phyloP scores from a whole-genome alignment of 2,888 invertebrate species.

The Bruchidius siliquastri region DNA sequence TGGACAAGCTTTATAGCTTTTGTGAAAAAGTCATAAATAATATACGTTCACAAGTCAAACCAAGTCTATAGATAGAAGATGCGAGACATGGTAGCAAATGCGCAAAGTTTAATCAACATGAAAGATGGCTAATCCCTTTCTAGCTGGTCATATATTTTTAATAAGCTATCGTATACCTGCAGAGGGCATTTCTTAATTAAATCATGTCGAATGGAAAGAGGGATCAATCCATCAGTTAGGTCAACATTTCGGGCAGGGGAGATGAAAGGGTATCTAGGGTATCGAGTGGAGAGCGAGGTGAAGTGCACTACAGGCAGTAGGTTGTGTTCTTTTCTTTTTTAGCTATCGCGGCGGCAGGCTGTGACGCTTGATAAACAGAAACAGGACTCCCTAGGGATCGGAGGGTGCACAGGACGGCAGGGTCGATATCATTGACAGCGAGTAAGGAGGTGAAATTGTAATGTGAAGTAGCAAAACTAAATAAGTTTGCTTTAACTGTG shows the following conservation, averaged over 20 bases:
- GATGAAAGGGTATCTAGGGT: conserved; percentile 23
- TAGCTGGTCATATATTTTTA: not conserved
- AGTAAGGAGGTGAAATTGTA: not conserved
- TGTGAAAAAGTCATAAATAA: too few relatives aligned
- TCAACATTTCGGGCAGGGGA: conserved; percentile 25
- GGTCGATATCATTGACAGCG: not conserved
- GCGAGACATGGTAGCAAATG: not conserved
- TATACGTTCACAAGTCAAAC: not conserved
- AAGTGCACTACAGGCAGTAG: conserved; percentile 25
- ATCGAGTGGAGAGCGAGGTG: conserved; percentile 14
- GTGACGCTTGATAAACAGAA: conserved; percentile 38
- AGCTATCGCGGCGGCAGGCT: conserved; percentile 20
- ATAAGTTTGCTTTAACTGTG: too few relatives aligned
- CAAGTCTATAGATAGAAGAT: not conserved
- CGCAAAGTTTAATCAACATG: not conserved
- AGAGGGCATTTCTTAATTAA: not conserved
- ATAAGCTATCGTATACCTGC: not conserved
- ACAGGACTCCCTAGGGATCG: conserved; percentile 39
- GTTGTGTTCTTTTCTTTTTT: conserved; percentile 34
- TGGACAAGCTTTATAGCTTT: too few relatives aligned
- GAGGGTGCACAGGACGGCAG: conserved; percentile 19
- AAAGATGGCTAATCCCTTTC: not conserved
- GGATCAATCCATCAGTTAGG: conserved; percentile 27
- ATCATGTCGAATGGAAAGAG: conserved; percentile 7
- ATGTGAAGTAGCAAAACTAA: too few relatives aligned